Conservation (phyloP, 2,113 vertebrate species). For the Sphaerodactylus townsendi region DNA sequence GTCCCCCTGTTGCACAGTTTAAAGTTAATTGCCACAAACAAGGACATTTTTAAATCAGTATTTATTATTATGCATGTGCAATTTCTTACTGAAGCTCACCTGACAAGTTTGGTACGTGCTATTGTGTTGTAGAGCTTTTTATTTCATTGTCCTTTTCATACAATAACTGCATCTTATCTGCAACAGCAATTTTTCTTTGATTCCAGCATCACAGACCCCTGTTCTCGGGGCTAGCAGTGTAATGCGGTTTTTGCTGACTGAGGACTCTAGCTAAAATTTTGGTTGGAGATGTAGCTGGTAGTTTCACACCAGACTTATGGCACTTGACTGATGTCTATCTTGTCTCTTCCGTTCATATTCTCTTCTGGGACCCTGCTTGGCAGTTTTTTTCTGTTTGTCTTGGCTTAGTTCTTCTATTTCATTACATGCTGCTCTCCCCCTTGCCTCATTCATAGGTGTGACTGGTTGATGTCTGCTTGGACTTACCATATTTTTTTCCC, state of each 20-base stretch:
- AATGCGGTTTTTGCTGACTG: too few relatives aligned
- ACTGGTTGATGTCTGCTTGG: not conserved
- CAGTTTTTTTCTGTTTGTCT: not conserved
- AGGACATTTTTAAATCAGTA: too few relatives aligned
- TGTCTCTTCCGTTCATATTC: not conserved
- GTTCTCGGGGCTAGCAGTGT: too few relatives aligned
- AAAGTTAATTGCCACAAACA: too few relatives aligned
- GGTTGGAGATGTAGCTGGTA: not conserved
- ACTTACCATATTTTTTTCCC: constrained; percentile 15
- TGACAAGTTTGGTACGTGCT: too few relatives aligned
- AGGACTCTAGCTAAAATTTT: not conserved
- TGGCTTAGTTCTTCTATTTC: not conserved
- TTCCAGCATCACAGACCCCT: not conserved
- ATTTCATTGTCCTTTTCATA: too few relatives aligned
- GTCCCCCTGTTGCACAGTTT: too few relatives aligned
- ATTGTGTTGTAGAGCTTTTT: too few relatives aligned
- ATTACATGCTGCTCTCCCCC: not conserved
- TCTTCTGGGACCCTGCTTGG: not conserved
- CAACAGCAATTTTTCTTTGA: not conserved
- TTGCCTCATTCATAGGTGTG: not conserved
- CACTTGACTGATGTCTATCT: not conserved
- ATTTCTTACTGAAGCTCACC: too few relatives aligned
- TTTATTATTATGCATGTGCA: too few relatives aligned
- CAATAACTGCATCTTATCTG: not conserved
- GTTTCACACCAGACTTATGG: not conserved